Conservation (phyloP, 2,888 invertebrate species). For the Ophion ellenae region DNA sequence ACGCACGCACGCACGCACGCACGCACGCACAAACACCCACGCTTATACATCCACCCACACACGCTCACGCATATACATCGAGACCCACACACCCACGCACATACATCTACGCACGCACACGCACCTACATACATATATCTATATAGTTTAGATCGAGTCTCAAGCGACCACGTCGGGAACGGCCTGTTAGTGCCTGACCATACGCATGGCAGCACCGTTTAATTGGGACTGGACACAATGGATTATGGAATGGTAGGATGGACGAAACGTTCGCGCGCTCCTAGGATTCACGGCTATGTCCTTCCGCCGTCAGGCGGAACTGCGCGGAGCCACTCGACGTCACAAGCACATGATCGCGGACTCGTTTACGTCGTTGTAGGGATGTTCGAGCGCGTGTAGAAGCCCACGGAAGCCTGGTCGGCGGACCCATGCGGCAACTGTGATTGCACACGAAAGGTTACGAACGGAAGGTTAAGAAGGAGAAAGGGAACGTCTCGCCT, state of each 20-base stretch:
- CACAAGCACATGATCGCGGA: conserved; percentile 79
- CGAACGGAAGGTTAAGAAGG: background rate
- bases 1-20: background rate
- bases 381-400: conserved; percentile 41
- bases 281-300: conserved; percentile 15
- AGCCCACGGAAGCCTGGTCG: conserved; percentile 13
- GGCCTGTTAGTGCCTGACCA: conserved; percentile 82
- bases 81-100: too few relatives aligned
- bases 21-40: conserved; percentile 17
- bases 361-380: conserved; percentile 77
- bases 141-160: conserved; percentile 69
- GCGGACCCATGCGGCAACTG: conserved; percentile 38
- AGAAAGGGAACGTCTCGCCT: background rate
- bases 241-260: conserved; percentile 80
- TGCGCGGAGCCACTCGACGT: conserved; percentile 76
- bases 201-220: conserved; percentile 83
- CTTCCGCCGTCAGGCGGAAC: conserved; percentile 30
- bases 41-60: too few relatives aligned
- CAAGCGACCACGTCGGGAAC: conserved; percentile 79
- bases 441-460: conserved; percentile 45
- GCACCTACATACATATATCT: conserved; percentile 59
- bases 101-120: conserved; percentile 1
- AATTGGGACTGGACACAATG: conserved; percentile 84
- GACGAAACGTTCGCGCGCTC: conserved; percentile 36
- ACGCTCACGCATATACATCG: too few relatives aligned